A percentile compares a stretch with the other conserved stretches of the same genome.
Evolutionary conservation across 2,888 invertebrate species (phyloP).

Genomic region (Caenorhabditis sp.): DNA sequence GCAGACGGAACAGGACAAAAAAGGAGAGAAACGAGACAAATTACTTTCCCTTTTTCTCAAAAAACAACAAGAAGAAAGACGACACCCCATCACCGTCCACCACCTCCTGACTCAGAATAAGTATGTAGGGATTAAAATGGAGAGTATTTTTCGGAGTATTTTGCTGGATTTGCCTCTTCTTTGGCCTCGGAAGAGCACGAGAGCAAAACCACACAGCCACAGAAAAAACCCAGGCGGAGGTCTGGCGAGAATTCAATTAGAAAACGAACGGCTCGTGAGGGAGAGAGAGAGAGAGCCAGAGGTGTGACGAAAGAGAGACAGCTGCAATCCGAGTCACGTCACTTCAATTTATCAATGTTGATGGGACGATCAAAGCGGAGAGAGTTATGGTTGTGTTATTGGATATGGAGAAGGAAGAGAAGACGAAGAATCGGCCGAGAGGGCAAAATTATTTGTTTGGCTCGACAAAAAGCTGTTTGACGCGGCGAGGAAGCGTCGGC

Average conservation of each 20-base stretch:
- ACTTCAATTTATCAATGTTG: slow-evolving; percentile 39
- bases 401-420: background rate
- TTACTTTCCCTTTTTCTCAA: background rate
- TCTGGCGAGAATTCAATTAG: slow-evolving; percentile 10
- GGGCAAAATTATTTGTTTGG: slow-evolving; percentile 56
- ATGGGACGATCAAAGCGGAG: slow-evolving; percentile 34
- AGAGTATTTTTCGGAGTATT: background rate
- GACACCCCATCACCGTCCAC: no score
- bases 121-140: slow-evolving; percentile 1
- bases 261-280: slow-evolving; percentile 20
- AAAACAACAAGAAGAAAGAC: background rate
- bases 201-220: background rate
- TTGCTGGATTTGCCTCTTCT: background rate
- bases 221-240: no score
- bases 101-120: background rate
- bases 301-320: slow-evolving; percentile 38
- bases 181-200: background rate
- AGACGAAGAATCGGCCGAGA: background rate
- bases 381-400: slow-evolving; percentile 55
- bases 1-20: background rate
- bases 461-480: slow-evolving; percentile 34
- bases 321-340: slow-evolving; percentile 20
- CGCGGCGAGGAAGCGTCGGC: background rate
- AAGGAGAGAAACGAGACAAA: background rate
- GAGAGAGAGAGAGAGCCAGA: no score